These are phyloP conservation scores for Tipula lateralis DNA, from an alignment of 2,888 invertebrate genomes.

Conservation along the genomic window DNA sequence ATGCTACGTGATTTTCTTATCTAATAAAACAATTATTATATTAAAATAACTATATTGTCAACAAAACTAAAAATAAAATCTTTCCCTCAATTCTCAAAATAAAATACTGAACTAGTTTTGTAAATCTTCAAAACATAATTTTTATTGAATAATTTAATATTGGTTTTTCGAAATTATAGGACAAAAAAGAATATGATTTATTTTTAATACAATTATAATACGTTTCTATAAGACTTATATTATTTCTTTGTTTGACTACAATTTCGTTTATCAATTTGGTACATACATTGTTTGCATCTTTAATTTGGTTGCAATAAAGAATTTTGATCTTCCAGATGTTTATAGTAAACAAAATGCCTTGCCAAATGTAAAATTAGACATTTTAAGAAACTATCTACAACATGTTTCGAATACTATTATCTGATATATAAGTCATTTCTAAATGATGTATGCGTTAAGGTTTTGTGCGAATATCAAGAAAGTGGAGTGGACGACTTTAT, in stretches of 20 bases:
- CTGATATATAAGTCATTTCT: neutral
- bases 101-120: neutral
- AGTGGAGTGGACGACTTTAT: neutral
- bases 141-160: neutral
- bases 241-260: neutral
- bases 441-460: neutral
- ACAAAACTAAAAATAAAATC: neutral
- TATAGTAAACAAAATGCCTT: neutral
- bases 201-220: neutral
- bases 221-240: neutral
- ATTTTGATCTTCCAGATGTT: neutral
- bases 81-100: slow-evolving; percentile 11
- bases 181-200: neutral
- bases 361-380: neutral
- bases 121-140: neutral
- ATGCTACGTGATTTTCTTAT: slow-evolving; percentile 31
- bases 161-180: neutral
- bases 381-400: neutral
- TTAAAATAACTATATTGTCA: slow-evolving; percentile 1
- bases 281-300: neutral
- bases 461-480: neutral
- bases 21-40: slow-evolving; percentile 33
- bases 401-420: neutral
- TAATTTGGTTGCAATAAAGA: neutral
- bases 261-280: slow-evolving; percentile 3